phyloP scores from a whole-genome alignment of 2,888 invertebrate species.

The Dioctria rufipes region DNA sequence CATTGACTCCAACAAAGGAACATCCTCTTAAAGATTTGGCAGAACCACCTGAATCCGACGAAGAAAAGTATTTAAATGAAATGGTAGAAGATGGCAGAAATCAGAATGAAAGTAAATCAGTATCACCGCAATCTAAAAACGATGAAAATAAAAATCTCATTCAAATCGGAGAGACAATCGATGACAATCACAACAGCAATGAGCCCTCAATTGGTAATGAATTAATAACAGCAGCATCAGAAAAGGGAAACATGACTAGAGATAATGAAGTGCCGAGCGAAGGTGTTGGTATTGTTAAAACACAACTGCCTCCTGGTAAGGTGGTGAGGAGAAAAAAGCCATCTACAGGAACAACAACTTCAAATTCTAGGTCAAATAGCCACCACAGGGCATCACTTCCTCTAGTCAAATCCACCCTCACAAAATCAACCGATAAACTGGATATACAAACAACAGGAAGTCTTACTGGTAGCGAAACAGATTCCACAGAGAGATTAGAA shows the following conservation, averaged over 20 bases:
- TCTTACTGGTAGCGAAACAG: constrained; percentile 73
- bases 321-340: constrained; percentile 72
- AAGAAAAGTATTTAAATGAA: constrained; percentile 55
- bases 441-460: constrained; percentile 72
- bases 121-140: constrained; percentile 52
- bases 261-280: constrained; percentile 73
- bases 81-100: constrained; percentile 21
- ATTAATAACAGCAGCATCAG: neutral
- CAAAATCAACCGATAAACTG: constrained; percentile 66
- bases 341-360: constrained; percentile 63
- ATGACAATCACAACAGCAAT: constrained; percentile 69
- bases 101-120: constrained; percentile 47
- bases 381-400: constrained; percentile 79
- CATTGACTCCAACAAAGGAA: constrained; percentile 61
- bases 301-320: constrained; percentile 82
- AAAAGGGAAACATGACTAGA: constrained; percentile 58
- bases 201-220: constrained; percentile 62
- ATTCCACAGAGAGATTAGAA: constrained; percentile 76
- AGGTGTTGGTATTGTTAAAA: constrained; percentile 76
- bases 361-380: constrained; percentile 66
- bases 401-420: constrained; percentile 72
- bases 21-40: constrained; percentile 61
- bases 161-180: constrained; percentile 59
- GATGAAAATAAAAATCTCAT: constrained; percentile 59
- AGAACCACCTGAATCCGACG: constrained; percentile 49